Percentiles rank a stretch among this genome's conserved stretches.
Conservation (phyloP, 1,140 invertebrate species). For the Drosophila ficusphila region DNA sequence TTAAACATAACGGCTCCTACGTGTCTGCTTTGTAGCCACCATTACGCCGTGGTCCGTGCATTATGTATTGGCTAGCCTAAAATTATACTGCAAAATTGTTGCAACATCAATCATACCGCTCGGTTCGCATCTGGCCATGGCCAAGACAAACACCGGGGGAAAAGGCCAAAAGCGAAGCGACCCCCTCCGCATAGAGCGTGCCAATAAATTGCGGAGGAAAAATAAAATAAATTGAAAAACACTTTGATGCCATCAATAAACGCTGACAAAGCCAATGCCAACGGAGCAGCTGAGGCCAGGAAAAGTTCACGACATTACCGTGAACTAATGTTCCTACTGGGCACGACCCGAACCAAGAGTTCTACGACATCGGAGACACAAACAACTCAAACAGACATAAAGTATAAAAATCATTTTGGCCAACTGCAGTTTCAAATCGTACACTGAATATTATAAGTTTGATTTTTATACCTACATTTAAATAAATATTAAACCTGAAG, state of each 20-base stretch:
- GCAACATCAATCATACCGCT: constrained; percentile 72
- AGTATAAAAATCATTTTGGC: constrained; percentile 73
- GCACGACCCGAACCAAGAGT: constrained; percentile 18
- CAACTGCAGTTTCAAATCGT: constrained; percentile 51
- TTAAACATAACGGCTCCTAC: constrained; percentile 60
- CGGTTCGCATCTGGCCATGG: constrained; percentile 42
- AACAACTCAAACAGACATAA: constrained; percentile 74
- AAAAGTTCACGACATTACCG: constrained; percentile 77
- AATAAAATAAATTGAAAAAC: constrained; percentile 82
- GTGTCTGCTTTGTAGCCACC: constrained; percentile 35
- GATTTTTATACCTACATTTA: too few species aligned
- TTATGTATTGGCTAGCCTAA: constrained; percentile 46
- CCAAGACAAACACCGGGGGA: constrained; percentile 29
- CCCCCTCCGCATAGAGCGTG: constrained; percentile 43
- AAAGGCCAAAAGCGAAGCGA: constrained; percentile 18
- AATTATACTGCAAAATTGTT: constrained; percentile 77
- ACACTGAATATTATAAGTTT: background rate
- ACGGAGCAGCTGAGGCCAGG: constrained; percentile 69
- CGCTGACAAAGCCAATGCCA: constrained; percentile 72
- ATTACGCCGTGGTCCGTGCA: constrained; percentile 12
- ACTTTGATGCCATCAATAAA: constrained; percentile 81
- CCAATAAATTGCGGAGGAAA: constrained; percentile 68
- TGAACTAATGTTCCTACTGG: constrained; percentile 79
- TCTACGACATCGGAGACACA: constrained; percentile 15
- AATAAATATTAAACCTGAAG: too few species aligned